These are phyloP conservation scores for Rhagoletis pomonella DNA, from an alignment of 1,140 invertebrate species.

Conservation along the genomic window DNA sequence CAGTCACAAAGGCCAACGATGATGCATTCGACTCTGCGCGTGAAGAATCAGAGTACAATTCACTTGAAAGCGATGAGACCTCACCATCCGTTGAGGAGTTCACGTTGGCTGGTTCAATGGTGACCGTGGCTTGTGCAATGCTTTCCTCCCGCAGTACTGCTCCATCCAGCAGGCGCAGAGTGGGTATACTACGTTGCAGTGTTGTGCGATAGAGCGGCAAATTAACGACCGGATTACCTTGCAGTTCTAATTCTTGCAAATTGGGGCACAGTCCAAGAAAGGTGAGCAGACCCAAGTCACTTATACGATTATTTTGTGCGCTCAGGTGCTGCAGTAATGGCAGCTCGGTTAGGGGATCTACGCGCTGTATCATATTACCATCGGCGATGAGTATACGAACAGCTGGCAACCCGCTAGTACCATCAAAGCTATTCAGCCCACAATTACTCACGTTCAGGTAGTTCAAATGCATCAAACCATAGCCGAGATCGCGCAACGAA, in stretches of 20 bases:
- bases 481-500: slow-evolving; percentile 81
- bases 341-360: slow-evolving; percentile 76
- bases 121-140: neutral
- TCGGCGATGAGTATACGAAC: slow-evolving; percentile 79
- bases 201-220: slow-evolving; percentile 69
- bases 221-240: slow-evolving; percentile 73
- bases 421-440: slow-evolving; percentile 79
- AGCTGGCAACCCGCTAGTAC: slow-evolving; percentile 78
- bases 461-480: slow-evolving; percentile 77
- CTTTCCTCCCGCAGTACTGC: slow-evolving; percentile 57
- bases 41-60: slow-evolving; percentile 46
- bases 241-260: slow-evolving; percentile 73
- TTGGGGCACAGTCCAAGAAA: slow-evolving; percentile 74
- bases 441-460: slow-evolving; percentile 80
- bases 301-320: slow-evolving; percentile 72
- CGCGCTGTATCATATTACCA: slow-evolving; percentile 78
- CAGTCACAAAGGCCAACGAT: neutral
- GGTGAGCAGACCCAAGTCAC: slow-evolving; percentile 71
- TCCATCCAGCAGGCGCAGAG: slow-evolving; percentile 73
- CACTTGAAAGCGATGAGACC: slow-evolving; percentile 62
- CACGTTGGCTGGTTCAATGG: neutral
- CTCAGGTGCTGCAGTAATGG: slow-evolving; percentile 64
- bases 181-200: slow-evolving; percentile 72
- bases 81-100: slow-evolving; percentile 56
- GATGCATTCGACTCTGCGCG: slow-evolving; percentile 35